These are phyloP conservation scores for Epistrophe grossulariae DNA, from an alignment of 2,888 invertebrate species.

Conservation along the genomic window DNA sequence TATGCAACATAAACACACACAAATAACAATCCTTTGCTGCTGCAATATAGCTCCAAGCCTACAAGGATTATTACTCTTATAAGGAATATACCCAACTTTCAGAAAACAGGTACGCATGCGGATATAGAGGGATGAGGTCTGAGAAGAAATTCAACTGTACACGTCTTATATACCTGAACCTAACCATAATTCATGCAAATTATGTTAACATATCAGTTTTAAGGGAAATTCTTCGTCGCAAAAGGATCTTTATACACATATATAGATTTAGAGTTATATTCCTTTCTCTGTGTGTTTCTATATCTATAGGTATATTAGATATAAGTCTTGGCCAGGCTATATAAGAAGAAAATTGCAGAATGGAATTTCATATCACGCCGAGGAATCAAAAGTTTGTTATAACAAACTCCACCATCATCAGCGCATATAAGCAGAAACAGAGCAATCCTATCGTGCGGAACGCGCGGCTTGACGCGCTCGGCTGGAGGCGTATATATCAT, in stretches of 20 bases:
- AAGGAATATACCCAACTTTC: neutral
- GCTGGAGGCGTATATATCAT: constrained; percentile 70
- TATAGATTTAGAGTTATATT: neutral
- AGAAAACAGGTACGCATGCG: constrained; percentile 29
- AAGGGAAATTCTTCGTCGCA: constrained; percentile 67
- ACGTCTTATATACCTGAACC: constrained; percentile 34
- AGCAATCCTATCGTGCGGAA: constrained; percentile 38
- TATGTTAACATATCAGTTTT: constrained; percentile 75
- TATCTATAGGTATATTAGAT: no score
- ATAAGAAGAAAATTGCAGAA: constrained; percentile 61
- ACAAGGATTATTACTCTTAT: constrained; percentile 63
- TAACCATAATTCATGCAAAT: constrained; percentile 73
- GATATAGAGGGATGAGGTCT: constrained; percentile 1
- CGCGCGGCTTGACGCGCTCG: constrained; percentile 64
- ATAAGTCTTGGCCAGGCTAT: constrained; percentile 12
- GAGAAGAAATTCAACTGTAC: neutral
- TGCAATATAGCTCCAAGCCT: constrained; percentile 71
- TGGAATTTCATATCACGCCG: constrained; percentile 72
- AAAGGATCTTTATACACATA: constrained; percentile 58
- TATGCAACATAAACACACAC: constrained; percentile 52
- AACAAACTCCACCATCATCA: neutral
- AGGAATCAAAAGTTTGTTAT: constrained; percentile 69
- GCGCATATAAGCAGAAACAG: neutral
- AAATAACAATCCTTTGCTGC: constrained; percentile 73
- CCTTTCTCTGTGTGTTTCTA: neutral